Conservation (phyloP, 2,113 vertebrate genomes). For the Lontra canadensis region DNA sequence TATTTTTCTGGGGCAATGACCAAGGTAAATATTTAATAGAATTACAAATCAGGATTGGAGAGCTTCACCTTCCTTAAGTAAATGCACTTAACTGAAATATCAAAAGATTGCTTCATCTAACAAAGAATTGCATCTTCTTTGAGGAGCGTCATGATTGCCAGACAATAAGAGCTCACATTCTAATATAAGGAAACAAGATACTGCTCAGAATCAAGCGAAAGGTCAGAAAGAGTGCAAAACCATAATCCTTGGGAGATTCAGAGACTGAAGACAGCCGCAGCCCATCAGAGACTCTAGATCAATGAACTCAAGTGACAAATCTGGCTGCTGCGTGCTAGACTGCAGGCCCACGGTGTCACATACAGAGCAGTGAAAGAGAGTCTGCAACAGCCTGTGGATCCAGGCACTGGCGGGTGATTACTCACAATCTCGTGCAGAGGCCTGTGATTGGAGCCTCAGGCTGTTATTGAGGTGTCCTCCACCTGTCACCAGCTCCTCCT, state of each 20-base stretch:
- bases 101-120: slow-evolving; percentile 25
- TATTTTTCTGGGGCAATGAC: background rate
- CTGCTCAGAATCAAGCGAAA: background rate
- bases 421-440: background rate
- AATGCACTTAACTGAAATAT: background rate
- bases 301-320: background rate
- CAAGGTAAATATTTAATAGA: slow-evolving; percentile 29
- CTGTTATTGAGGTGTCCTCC: background rate
- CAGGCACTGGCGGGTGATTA: background rate
- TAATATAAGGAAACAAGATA: background rate
- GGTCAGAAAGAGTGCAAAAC: background rate
- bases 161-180: background rate
- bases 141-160: background rate
- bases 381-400: background rate
- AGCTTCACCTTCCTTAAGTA: slow-evolving; percentile 36
- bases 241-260: background rate
- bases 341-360: background rate
- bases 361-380: background rate
- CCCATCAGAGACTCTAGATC: background rate
- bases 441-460: background rate
- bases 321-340: background rate
- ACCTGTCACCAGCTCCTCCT: background rate
- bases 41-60: background rate
- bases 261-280: background rate
- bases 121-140: slow-evolving; percentile 16